Evolutionary conservation across 2,113 vertebrate genomes (phyloP).

Genomic region (Promerops cafer): DNA sequence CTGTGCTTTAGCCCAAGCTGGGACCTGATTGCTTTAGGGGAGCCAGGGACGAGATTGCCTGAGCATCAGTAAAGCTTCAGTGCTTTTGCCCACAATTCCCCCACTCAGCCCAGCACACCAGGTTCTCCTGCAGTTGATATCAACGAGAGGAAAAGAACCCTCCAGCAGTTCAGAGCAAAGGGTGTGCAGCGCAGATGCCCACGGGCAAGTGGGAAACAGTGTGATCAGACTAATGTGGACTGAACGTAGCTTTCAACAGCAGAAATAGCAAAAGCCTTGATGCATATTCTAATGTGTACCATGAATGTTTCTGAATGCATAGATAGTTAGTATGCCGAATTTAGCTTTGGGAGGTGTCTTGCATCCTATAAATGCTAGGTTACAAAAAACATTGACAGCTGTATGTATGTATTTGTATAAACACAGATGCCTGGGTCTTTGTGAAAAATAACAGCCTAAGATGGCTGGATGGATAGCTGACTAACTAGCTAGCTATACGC

Average conservation of each 20-base stretch:
- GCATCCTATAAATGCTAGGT: neutral
- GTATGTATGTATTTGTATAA: neutral
- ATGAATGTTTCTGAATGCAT: neutral
- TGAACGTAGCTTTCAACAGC: neutral
- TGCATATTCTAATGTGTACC: neutral
- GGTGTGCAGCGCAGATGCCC: neutral
- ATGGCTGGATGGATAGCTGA: neutral
- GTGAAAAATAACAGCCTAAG: neutral
- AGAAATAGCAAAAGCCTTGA: neutral
- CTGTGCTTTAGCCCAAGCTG: slow-evolving; percentile 7
- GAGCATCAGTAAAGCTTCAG: neutral
- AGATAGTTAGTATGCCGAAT: neutral
- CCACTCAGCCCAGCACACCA: neutral
- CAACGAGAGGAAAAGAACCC: neutral
- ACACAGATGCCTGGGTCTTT: neutral
- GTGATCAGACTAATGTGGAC: neutral
- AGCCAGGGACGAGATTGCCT: neutral
- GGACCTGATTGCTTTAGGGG: slow-evolving; percentile 22
- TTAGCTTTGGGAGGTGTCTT: neutral
- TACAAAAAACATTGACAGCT: neutral
- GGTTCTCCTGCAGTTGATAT: neutral
- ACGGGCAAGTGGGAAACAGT: accelerated
- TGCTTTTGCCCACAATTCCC: neutral
- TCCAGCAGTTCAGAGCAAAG: neutral
- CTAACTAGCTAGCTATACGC: neutral